phyloP scores from a whole-genome alignment of 1,140 invertebrate species.

The Zaprionus africanus region DNA sequence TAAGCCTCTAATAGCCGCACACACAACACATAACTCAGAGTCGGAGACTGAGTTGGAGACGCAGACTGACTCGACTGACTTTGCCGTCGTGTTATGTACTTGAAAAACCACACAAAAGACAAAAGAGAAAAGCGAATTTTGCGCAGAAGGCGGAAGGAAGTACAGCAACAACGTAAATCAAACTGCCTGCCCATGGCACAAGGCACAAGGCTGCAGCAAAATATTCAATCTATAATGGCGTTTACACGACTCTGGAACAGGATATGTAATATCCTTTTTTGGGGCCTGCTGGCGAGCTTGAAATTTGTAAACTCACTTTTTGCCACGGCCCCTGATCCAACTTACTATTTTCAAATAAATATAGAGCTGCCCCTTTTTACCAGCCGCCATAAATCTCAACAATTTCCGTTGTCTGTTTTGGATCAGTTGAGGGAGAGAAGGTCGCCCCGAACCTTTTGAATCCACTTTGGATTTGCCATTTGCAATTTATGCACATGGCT shows the following conservation, averaged over 20 bases:
- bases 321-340: conserved; percentile 17
- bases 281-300: conserved; percentile 44
- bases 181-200: conserved; percentile 11
- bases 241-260: conserved; percentile 77
- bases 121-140: conserved; percentile 16
- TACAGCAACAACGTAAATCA: conserved; percentile 59
- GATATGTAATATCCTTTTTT: conserved; percentile 79
- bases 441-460: not conserved
- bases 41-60: conserved; percentile 14
- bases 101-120: conserved; percentile 39
- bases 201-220: conserved; percentile 38
- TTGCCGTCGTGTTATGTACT: conserved; percentile 32
- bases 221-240: conserved; percentile 80
- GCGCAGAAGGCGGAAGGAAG: conserved; percentile 38
- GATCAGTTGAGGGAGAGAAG: not conserved
- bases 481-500: conserved; percentile 66
- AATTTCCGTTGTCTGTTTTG: conserved; percentile 66
- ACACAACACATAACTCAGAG: conserved; percentile 62
- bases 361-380: conserved; percentile 54
- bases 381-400: conserved; percentile 75
- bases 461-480: conserved; percentile 49
- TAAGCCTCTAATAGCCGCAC: conserved; percentile 71
- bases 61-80: conserved; percentile 6
- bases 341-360: conserved; percentile 74
- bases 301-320: conserved; percentile 40